Evolutionary conservation across 2,888 invertebrate species (phyloP), one percentile per base, ranked within the genome.

Genomic region (Hyppa rectilinea): DNA sequence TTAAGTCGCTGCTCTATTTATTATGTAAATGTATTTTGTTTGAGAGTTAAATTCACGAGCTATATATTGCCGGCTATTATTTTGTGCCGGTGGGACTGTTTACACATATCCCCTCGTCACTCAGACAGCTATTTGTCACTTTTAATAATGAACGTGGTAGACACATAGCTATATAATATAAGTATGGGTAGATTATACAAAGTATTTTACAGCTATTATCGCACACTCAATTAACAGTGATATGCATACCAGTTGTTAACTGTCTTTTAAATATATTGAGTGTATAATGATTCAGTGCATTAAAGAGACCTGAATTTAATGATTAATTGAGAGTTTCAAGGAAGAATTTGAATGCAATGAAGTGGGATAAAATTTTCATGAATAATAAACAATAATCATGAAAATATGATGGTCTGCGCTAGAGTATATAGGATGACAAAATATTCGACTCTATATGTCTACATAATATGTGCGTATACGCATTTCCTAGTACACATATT

Each of bases 221-320:
- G 60, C 69, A 56, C n/a, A 71, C 63, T 36, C 56, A 83, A 80
- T 85, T 73, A 80, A 72, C 49, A 53, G 31, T 71, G 82, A 85
- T 81, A 82, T 64, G 62, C 29, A 81, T 77, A 77, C 79, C 70
- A 60, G 78, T 83, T 65, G 61, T 34, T 59, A 49, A 74, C 80
- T 70, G 62, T 70, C 36, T n/a, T n/a, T n/a, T n/a, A n/a, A n/a
- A n/a, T n/a, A n/a, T n/a, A n/a, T n/a, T n/a, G n/a, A n/a, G n/a
- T n/a, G n/a, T n/a, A n/a, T n/a, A n/a, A n/a, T n/a, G n/a, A n/a
- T n/a, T n/a, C n/a, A n/a, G n/a, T n/a, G n/a, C n/a, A n/a, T n/a
- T n/a, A n/a, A n/a, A n/a, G n/a, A n/a, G n/a, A n/a, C 59, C 40
- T 73, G 64, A 58, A 47, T 47, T 45, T 50, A 17, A 43, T 34